Conservation (phyloP, 2,888 invertebrate species). For the Ganaspis brasiliensis region DNA sequence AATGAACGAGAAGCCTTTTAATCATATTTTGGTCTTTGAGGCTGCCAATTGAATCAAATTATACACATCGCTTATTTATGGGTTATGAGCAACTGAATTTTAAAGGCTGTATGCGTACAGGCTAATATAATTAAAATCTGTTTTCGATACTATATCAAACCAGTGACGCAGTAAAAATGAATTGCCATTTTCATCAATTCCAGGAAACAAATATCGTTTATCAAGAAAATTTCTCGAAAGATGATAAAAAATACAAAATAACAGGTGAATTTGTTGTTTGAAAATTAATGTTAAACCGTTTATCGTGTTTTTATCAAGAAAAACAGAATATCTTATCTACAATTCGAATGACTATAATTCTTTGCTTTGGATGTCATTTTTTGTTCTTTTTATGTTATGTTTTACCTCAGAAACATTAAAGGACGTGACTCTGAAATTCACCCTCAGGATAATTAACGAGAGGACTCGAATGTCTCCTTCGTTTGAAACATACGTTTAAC, state of each 20-base stretch:
- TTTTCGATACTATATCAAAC: not conserved
- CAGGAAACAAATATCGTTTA: not conserved
- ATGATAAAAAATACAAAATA: no score
- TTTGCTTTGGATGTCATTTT: not conserved
- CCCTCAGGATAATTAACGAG: constrained; percentile 74
- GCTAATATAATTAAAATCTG: constrained; percentile 25
- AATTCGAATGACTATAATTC: not conserved
- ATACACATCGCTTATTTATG: not conserved
- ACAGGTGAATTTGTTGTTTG: no score
- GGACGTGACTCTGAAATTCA: constrained; percentile 58
- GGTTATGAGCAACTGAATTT: constrained; percentile 33
- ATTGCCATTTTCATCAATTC: not conserved
- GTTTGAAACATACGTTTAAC: constrained; percentile 72
- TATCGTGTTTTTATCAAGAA: no score
- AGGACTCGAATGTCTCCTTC: constrained; percentile 66
- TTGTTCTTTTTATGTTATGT: not conserved
- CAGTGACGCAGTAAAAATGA: not conserved
- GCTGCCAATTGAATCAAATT: constrained; percentile 9
- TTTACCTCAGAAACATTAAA: constrained; percentile 36
- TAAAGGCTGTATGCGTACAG: not conserved
- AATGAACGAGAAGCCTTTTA: not conserved
- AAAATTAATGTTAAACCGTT: no score
- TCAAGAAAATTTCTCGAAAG: not conserved
- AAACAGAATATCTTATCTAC: no score
- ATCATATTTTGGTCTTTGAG: constrained; percentile 1